Evolutionary conservation across 1,140 invertebrate species (phyloP), one percentile per base, ranked within the genome.

Genomic region (Dendrolimus kikuchii): DNA sequence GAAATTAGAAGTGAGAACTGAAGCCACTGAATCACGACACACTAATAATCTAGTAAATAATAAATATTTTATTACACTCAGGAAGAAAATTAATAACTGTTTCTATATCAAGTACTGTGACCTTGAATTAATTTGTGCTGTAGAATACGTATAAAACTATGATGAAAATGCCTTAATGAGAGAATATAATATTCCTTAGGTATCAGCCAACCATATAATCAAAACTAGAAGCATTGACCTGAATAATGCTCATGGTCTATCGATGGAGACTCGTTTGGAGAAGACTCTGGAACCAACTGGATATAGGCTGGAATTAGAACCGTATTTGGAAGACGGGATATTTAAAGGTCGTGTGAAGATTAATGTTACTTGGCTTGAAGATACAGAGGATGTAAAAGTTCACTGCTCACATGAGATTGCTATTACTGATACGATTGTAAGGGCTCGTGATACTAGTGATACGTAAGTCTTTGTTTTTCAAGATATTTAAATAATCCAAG

Each of bases 311-410:
- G 84, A 91, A 23, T 66, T 93, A 7, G 88, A 91, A 51, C 91
- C 92, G 0, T 89, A 89, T 48, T 72, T 90, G 0, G 87, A 89
- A 40, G 85, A 91, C 46, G 86, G 86, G 0, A 77, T 87, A 4
- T 93, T 92, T 64, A 89, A 81, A 44, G 92, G 92, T 7, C 71
- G 81, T 42, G 89, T 93, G 0, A 86, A 81, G 53, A 92, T 93
- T 43, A 90, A 91, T 57, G 73, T 92, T 6, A 90, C 81, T 0
- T 92, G 90, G 87, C 71, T 84, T 5, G 71, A 86, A 8, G 78
- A 87, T 6, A 86, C 89, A 5, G 89, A 91, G 59, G 88, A 89
- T 56, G 89, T 93, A 45, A 88, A 71, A 2, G 63, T 93, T 0
- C 91, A 93, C 67, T 89, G 89, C n/a, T 88, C 91, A 59, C 89